These are phyloP conservation scores for Typhlichthys subterraneus DNA, from an alignment of 2,797 vertebrate genomes.

Conservation along the genomic window DNA sequence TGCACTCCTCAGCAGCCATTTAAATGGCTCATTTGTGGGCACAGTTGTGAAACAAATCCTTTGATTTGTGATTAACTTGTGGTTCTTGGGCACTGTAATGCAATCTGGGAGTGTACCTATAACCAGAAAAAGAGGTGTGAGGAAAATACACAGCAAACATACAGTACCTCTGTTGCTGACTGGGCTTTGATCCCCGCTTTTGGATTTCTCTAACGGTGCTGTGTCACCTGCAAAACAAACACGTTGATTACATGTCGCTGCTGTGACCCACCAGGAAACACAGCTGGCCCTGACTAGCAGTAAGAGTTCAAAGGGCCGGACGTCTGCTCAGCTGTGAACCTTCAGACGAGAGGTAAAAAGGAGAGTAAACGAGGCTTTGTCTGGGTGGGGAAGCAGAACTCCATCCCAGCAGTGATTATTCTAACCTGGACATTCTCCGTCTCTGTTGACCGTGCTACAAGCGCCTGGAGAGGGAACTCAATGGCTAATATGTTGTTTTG, in stretches of 20 bases:
- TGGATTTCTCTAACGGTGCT: constrained; percentile 54
- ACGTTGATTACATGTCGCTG: constrained; percentile 19
- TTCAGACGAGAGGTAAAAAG: constrained; percentile 9
- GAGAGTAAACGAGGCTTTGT: constrained; percentile 25
- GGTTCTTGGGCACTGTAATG: no score
- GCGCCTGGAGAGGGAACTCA: constrained; percentile 28
- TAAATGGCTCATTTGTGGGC: no score
- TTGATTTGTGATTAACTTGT: no score
- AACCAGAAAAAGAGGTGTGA: no score
- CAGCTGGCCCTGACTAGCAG: constrained; percentile 4
- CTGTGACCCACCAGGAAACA: constrained; percentile 17
- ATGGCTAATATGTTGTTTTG: constrained; percentile 37
- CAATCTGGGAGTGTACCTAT: no score
- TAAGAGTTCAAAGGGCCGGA: constrained; percentile 13
- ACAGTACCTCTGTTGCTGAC: constrained; percentile 54
- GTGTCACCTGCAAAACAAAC: constrained; percentile 52
- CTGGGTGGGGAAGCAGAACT: constrained; percentile 7
- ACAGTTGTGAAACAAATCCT: no score
- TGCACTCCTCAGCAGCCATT: not conserved
- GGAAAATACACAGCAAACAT: not conserved
- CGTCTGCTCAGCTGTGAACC: constrained; percentile 14
- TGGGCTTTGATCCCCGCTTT: constrained; percentile 56
- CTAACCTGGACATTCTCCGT: constrained; percentile 23
- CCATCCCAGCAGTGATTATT: constrained; percentile 35
- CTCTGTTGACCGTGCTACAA: constrained; percentile 22